phyloP scores from a whole-genome alignment of 2,113 vertebrate species.

The Neogobius melanostomus region DNA sequence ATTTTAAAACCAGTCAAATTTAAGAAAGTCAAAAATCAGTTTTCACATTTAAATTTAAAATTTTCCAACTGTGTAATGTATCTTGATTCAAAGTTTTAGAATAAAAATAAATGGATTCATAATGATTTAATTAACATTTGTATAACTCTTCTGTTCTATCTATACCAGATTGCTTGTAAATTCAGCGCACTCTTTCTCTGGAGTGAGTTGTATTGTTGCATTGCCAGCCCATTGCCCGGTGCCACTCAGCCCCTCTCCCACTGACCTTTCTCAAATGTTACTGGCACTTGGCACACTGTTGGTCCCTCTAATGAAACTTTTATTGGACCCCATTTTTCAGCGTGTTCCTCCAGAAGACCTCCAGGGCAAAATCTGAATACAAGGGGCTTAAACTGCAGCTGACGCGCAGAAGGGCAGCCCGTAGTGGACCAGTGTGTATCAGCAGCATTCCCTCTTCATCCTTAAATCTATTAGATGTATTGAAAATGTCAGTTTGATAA shows the following conservation, averaged over 20 bases:
- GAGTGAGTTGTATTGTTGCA: constrained; percentile 41
- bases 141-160: background rate
- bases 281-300: constrained; percentile 67
- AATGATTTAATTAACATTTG: background rate
- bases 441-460: constrained; percentile 4
- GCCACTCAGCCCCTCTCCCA: constrained; percentile 22
- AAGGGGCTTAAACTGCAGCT: constrained; percentile 58
- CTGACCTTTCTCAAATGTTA: constrained; percentile 76
- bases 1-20: too few relatives aligned
- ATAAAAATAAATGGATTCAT: too few relatives aligned
- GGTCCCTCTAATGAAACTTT: constrained; percentile 71
- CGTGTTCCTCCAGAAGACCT: constrained; percentile 64
- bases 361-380: constrained; percentile 61
- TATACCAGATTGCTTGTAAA: constrained; percentile 3
- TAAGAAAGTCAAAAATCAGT: too few relatives aligned
- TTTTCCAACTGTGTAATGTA: too few relatives aligned
- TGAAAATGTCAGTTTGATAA: constrained; percentile 16
- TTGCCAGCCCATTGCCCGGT: constrained; percentile 35
- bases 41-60: too few relatives aligned
- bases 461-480: constrained; percentile 29
- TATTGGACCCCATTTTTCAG: constrained; percentile 72
- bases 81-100: too few relatives aligned
- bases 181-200: constrained; percentile 5
- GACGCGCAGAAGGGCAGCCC: constrained; percentile 48
- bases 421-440: constrained; percentile 23